Percentiles rank a stretch among this genome's conserved stretches.
Conservation (phyloP, 2,797 vertebrate species). For the Sternotherus odoratus region DNA sequence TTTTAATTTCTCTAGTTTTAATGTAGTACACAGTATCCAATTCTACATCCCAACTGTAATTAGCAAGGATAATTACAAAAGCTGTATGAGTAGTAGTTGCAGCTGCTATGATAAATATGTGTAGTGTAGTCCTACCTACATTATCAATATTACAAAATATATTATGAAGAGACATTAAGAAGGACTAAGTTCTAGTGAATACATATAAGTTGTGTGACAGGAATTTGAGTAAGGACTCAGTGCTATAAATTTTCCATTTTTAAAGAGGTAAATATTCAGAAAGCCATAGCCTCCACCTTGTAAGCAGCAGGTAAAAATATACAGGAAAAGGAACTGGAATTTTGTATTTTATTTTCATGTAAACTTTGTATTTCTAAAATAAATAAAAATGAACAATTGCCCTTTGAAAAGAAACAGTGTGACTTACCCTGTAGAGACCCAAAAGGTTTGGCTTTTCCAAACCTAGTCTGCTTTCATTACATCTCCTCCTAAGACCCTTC, state of each 20-base stretch:
- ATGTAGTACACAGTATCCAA: conserved; percentile 61
- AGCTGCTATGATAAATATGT: conserved; percentile 63
- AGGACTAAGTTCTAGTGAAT: neutral
- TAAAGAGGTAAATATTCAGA: neutral
- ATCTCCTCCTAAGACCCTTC: neutral
- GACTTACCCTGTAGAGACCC: neutral
- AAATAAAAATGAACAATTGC: neutral
- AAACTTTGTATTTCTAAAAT: too few species aligned
- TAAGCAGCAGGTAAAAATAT: neutral
- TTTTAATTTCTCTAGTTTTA: conserved; percentile 79
- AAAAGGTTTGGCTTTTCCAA: too few species aligned
- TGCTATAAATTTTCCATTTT: neutral
- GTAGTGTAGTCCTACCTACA: conserved; percentile 45
- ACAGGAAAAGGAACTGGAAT: neutral
- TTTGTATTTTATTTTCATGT: neutral
- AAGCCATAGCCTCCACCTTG: neutral
- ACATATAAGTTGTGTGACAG: too few species aligned
- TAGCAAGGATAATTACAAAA: conserved; percentile 74
- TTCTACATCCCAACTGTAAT: conserved; percentile 73
- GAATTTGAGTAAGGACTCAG: neutral
- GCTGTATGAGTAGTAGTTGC: conserved; percentile 56
- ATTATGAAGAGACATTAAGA: conserved; percentile 20
- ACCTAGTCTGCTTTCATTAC: neutral
- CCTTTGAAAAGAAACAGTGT: neutral
- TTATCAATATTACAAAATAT: conserved; percentile 56